Base-by-base conservation (phyloP, 2,888 invertebrate species). In the Tuberolachnus salignus region DNA sequence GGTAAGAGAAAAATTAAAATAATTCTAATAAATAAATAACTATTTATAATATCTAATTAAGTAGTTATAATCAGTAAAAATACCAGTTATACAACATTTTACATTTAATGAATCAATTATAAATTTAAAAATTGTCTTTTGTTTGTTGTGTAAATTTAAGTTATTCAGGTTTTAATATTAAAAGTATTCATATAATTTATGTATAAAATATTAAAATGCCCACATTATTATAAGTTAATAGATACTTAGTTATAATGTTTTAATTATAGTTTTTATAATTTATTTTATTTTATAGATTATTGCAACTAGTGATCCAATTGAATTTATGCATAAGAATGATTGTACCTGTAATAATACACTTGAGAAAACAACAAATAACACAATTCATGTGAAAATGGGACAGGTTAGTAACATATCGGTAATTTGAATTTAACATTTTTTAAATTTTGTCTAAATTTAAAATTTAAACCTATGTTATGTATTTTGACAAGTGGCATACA, bases 291-390 rank as follows among this genome's bases (percentile, higher is more conserved):
- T 78, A 0, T 21, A 78, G 78, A 16, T 78, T 49, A 51, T 69
- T 49, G 67, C 78, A 4, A 69, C 34, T 42, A 69, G 78, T 69
- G n/a, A 34, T 49, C 49, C 67, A 16, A 51, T 78, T 59, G 57
- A 78, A 64, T 78, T 78, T 78, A 57, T 78, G 21, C 78, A 78
- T 59, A 78, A 78, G 16, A 78, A 78, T 69, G 78, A 78, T 67
- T 78, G 78, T 59, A 59, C 57, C 19, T 78, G 78, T 49, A 78
- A 49, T 34, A 49, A 13, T 46, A 10, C 19, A 34, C 49, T 67
- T 34, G 6, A 2, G 59, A 34, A n/a, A 55, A 23, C 64, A 75
- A 55, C 64, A 75, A 55, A 66, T 46, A 55, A 6, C 34, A 69
- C 49, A 16, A 34, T 4, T 16, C 78, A 78, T 16, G 21, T 59